These are phyloP conservation scores for Aspidiotus rigidus DNA, from an alignment of 2,888 invertebrate species.

Conservation along the genomic window DNA sequence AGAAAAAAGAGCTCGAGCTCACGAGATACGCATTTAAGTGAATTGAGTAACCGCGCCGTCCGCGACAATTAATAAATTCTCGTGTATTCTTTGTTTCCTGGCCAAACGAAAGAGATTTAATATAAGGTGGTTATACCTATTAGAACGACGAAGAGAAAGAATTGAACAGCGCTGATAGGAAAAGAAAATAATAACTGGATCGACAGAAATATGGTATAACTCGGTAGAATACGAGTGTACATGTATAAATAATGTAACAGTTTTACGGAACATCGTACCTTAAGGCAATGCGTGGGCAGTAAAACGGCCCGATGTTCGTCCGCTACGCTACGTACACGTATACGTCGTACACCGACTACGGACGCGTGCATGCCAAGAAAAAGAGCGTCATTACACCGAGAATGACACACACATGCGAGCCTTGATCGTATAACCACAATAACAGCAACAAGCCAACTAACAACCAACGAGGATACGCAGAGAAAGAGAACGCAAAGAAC, in stretches of 20 bases:
- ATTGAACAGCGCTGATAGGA: not conserved
- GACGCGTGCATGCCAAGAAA: not conserved
- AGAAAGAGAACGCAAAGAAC: not conserved
- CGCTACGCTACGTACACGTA: not conserved
- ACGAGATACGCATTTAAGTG: not conserved
- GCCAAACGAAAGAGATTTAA: not conserved
- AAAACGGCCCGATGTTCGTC: slow-evolving; percentile 24
- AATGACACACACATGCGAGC: no score
- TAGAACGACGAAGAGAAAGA: slow-evolving; percentile 2
- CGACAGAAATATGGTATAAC: slow-evolving; percentile 9
- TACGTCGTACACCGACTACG: not conserved
- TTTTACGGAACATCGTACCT: slow-evolving; percentile 26
- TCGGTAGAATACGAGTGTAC: slow-evolving; percentile 17
- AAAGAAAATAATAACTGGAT: slow-evolving; percentile 6
- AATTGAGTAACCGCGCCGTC: not conserved
- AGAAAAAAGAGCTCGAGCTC: no score
- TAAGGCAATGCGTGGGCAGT: slow-evolving; percentile 28
- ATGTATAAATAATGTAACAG: slow-evolving; percentile 29
- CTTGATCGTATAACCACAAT: no score
- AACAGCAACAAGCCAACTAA: no score
- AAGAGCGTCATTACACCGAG: not conserved
- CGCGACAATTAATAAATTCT: slow-evolving; percentile 4
- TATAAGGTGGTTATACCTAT: not conserved
- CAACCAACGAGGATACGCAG: not conserved
- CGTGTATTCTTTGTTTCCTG: slow-evolving; percentile 4